Base-by-base conservation (phyloP, 2,888 invertebrate genomes). In the Synanthedon andrenaeformis region DNA sequence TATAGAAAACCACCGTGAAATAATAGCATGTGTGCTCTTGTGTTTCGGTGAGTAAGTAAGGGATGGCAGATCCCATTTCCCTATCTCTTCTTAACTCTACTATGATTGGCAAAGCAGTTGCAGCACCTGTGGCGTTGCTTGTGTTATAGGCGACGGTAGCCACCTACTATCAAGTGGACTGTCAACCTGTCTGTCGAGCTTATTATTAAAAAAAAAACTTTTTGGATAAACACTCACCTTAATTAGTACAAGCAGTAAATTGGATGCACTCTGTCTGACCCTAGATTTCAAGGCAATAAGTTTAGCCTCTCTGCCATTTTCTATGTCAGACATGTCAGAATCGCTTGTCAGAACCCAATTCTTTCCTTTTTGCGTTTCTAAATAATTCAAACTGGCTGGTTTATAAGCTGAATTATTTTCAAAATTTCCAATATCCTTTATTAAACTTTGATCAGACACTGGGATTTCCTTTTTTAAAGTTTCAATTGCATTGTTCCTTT, bases 241-340 rank as follows among this genome's bases (percentile, higher is more conserved):
- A 4, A 90, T 79, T 48, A 92, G 74, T 2, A 89, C 81, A 5
- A 90, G 79, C 23, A 93, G 79, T 52, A 93, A 70, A 62, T 89
- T 88, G 1, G 92, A 81, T 6, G 94, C 91, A 60, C 91, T 89
- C 63, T 92, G 89, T 51, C 94, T 87, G 2, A 94, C 89, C 77
- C 91, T 90, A 12, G 91, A 89, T 65, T 89, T 89, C 42, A 88
- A 69, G 8, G 84, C 81, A 55, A 82, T 71, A 41, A 87, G 62
- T 62, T 84, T 87, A n/a, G 83, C 83, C 56, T 89, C 88, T 51
- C 82, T 79, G 17, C 81, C 86, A 54, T 76, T 84, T 66, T 92
- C 92, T 0, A 89, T 77, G 71, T 92, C 92, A 0, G 92, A 92
- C 74, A 90, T 88, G 67, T 92, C 92, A 0, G 92, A 92, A 64